Base-by-base conservation (phyloP, 2,113 vertebrate species). In the Perca schrenkii region DNA sequence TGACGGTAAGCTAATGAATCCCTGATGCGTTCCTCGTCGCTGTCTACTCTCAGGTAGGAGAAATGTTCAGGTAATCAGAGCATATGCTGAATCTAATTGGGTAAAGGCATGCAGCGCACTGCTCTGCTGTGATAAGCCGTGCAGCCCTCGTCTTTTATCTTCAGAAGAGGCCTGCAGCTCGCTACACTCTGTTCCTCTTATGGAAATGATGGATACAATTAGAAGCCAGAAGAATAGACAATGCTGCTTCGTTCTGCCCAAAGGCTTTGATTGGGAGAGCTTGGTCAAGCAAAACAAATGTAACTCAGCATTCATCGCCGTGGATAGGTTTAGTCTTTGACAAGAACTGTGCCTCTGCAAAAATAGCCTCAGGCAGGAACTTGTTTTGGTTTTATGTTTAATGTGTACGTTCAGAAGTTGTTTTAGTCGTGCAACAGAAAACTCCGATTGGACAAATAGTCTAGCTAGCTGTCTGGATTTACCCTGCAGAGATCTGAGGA, bases 1-100 rank as follows among this genome's bases (percentile, higher is more conserved):
- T 77, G 63, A 80, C 79, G 46, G 25, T 3, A 8, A 21, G 63
- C 79, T 80, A 77, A 89, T 83, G 79, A 83, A 58, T 56, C 62
- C 49, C 81, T 15, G 11, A 56, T 12, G 74, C 15, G 22, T 10
- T n/a, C 25, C n/a, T 53, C 5, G 12, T 65, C 34, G 50, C 40
- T 50, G 17, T 75, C 72, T 53, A 34, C 49, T 77, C 34, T 17
- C 74, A 68, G 49, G 34, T 80, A 5, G 46, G 34, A 72, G 58
- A 47, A 17, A n/a, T 8, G 21, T 62, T 15, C 6, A 67, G 70
- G 64, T 50, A 71, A 80, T 83, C 73, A 64, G 74, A 25, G 74
- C 56, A 77, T 28, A 57, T n/a, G 58, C 61, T 60, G 78, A 58
- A 52, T 56, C 64, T 79, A 53, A 68, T 16, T 0, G 49, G 62